These are phyloP conservation scores for Lacerta viridis DNA, from an alignment of 2,797 vertebrate genomes.

Conservation along the genomic window DNA sequence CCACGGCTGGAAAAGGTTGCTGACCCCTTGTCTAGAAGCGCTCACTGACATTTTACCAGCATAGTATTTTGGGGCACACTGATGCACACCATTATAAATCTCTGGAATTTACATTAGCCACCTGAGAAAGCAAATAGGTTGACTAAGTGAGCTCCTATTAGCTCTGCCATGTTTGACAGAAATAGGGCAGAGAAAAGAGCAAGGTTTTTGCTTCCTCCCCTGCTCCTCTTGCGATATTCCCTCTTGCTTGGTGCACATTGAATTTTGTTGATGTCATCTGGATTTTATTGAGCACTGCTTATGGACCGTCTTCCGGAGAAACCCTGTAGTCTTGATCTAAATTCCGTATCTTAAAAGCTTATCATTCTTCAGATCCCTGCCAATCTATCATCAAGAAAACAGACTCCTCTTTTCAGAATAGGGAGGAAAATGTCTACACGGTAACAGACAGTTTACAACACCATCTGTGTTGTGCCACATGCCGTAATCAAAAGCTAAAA, in stretches of 20 bases:
- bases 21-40: too few species aligned
- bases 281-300: constrained; percentile 71
- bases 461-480: constrained; percentile 18
- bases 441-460: constrained; percentile 34
- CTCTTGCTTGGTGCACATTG: constrained; percentile 62
- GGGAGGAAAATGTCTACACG: not conserved
- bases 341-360: constrained; percentile 66
- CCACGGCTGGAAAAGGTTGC: too few species aligned
- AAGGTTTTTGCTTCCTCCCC: constrained; percentile 24
- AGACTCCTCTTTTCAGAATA: constrained; percentile 26
- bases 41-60: constrained; percentile 41
- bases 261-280: constrained; percentile 75
- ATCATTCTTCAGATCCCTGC: constrained; percentile 58
- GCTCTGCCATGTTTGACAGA: constrained; percentile 79
- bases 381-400: constrained; percentile 61
- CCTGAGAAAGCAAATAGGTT: constrained; percentile 71
- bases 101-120: constrained; percentile 64
- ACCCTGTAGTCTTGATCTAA: constrained; percentile 70
- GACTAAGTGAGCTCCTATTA: constrained; percentile 70
- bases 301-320: constrained; percentile 72
- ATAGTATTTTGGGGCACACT: constrained; percentile 22
- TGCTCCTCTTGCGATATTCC: constrained; percentile 37
- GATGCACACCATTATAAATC: constrained; percentile 52
- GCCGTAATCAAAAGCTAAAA: not conserved
- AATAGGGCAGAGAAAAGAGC: constrained; percentile 72